Evolutionary conservation across 2,888 invertebrate genomes (phyloP), one percentile per base, ranked within the genome.

Genomic region (Xanthorhoe designata): DNA sequence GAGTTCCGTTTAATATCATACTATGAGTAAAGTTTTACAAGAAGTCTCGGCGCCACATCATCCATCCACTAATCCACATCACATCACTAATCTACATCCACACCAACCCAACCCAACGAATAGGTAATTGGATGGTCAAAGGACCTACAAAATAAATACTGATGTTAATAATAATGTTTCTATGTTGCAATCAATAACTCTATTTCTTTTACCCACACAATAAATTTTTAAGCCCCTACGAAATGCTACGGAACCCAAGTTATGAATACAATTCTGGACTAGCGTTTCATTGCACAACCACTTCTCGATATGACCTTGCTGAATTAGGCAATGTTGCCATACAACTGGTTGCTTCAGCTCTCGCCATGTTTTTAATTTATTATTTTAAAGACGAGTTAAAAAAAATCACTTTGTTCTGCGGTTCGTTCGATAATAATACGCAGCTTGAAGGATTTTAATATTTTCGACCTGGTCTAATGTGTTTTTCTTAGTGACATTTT

Each of bases 281-380:
- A 66, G 68, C 68, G 66, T 68, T 72, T 64, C 64, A 61, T 68
- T 71, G 65, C 72, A 68, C 68, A 72, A 72, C 64, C 64, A 64
- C 66, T 68, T 62, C 63, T 66, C 59, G 61, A 64, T 57, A 49
- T 83, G 82, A 87, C 90, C 88, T 87, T 86, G 87, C 73, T 60
- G 75, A 72, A 81, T 89, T 86, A 79, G 76, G 85, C 86, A 90
- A 88, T 75, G 70, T 71, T 72, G 72, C 62, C 69, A 72, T 78
- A 76, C 72, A 75, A 79, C 75, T 78, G 75, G 71, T 77, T 75
- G 76, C 77, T 74, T 77, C 72, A 74, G 72, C 70, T 65, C 72
- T 72, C 53, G 60, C 65, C 50, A 68, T 42, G 52, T 59, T 70
- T 69, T 82, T 82, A 35, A 49, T 61, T 58, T 49, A 52, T 56